Percentiles rank a stretch among this genome's conserved stretches.
These are phyloP conservation scores for Hippasteria phrygiana DNA, from an alignment of 53 echinoderm and acorn worm genomes.

Conservation along the genomic window DNA sequence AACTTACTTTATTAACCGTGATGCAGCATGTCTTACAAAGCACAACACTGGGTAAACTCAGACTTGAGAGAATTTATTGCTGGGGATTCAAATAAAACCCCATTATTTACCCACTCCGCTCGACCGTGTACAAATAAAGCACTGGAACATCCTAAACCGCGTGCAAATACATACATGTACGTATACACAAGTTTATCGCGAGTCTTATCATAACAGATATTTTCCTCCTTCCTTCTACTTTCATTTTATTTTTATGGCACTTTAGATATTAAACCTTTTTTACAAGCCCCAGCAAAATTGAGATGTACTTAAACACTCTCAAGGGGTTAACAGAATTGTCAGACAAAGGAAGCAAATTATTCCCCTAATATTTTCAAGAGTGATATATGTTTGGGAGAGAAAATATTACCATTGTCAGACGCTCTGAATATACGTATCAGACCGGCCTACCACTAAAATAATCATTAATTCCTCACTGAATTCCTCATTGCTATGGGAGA, in stretches of 20 bases:
- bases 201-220: background rate
- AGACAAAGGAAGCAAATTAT: too few species aligned
- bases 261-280: too few species aligned
- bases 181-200: background rate
- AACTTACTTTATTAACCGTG: conserved; percentile 35
- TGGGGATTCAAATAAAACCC: background rate
- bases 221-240: too few species aligned
- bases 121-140: background rate
- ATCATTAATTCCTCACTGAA: too few species aligned
- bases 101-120: background rate
- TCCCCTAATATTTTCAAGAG: too few species aligned
- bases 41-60: background rate
- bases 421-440: too few species aligned
- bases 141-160: background rate
- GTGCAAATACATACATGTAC: background rate
- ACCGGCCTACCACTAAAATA: background rate
- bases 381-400: too few species aligned
- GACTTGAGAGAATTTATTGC: conserved; percentile 12
- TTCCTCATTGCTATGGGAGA: background rate
- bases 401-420: too few species aligned
- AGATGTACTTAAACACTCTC: too few species aligned
- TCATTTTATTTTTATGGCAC: too few species aligned
- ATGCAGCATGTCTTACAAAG: conserved; percentile 14
- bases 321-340: too few species aligned
- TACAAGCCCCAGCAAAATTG: too few species aligned